Evolutionary conservation across 2,888 invertebrate genomes (phyloP), one percentile per base, ranked within the genome.

Genomic region (Eudasyphora cyanicolor): DNA sequence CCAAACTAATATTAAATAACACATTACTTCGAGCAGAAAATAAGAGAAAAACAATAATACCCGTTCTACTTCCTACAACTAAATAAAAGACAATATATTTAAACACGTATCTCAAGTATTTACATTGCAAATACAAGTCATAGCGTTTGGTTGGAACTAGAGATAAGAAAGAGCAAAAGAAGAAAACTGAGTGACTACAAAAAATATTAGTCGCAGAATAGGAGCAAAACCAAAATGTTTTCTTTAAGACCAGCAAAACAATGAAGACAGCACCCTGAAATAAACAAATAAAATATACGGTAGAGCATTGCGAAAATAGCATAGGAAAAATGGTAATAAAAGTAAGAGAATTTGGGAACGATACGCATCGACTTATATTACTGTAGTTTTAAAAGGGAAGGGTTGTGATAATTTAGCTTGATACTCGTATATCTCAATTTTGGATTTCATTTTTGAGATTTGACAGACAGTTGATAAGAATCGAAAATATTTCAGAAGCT

Each of bases 61-160:
- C 32, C 17, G n/a, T n/a, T n/a, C 1, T 17, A 70, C 42, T 32
- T 29, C 73, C 27, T 73, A 7, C 60, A 60, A 60, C 67, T 42
- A 60, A 45, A 67, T 42, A 32, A 60, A 60, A 42, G 57, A 73
- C 73, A 73, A 60, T 69, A 69, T 69, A 69, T 76, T 57, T 42
- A 69, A 73, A 73, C 73, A 73, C 73, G 76, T 76, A 45, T 69
- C 54, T 45, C 38, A 73, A 73, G 73, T 73, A 45, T 76, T 76
- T 70, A 78, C 62, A 60, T 62, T 24, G 51, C 32, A 71, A 70
- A 71, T 29, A 78, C 35, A 62, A 60, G 12, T 24, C 12, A 12
- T 71, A 35, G 77, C 49, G 32, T 71, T 71, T n/a, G 49, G 49
- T 14, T 62, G 38, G 64, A 76, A 60, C 14, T 60, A 27, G 19